A percentile compares a stretch with the other conserved stretches of the same genome.
phyloP scores from a whole-genome alignment of 1,140 invertebrate genomes.

The Drosophila leontia region DNA sequence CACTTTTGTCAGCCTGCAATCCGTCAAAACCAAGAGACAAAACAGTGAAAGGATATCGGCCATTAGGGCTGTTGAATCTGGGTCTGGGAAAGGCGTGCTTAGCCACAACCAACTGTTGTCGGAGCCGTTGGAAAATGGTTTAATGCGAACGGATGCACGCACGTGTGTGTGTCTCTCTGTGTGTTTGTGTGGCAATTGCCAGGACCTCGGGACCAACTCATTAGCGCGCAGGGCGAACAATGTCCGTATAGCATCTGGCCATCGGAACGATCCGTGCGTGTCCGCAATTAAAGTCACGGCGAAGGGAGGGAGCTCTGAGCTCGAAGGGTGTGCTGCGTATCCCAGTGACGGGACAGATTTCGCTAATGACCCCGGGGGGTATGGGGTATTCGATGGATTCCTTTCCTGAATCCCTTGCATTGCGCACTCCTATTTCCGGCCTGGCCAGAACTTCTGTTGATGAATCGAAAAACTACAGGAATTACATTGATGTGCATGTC shows the following conservation, averaged over 20 bases:
- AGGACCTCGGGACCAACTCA: slow-evolving; percentile 47
- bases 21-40: neutral
- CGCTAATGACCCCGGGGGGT: slow-evolving; percentile 41
- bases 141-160: slow-evolving; percentile 28
- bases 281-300: slow-evolving; percentile 47
- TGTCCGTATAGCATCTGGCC: slow-evolving; percentile 46
- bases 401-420: slow-evolving; percentile 4
- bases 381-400: slow-evolving; percentile 15
- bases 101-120: slow-evolving; percentile 44
- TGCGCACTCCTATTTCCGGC: slow-evolving; percentile 1
- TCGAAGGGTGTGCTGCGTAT: slow-evolving; percentile 3
- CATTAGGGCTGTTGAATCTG: slow-evolving; percentile 12
- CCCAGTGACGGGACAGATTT: slow-evolving; percentile 58
- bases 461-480: slow-evolving; percentile 47
- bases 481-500: slow-evolving; percentile 35
- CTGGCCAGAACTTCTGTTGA: slow-evolving; percentile 27
- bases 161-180: slow-evolving; percentile 1
- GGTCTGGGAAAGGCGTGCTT: slow-evolving; percentile 26
- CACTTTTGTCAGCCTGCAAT: slow-evolving; percentile 1
- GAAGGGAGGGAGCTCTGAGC: neutral
- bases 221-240: slow-evolving; percentile 45
- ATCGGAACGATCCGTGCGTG: slow-evolving; percentile 50
- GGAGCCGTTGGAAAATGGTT: slow-evolving; percentile 26
- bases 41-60: slow-evolving; percentile 21
- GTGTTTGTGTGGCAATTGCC: slow-evolving; percentile 36